Percentiles rank a stretch among this genome's conserved stretches.
Evolutionary conservation across 2,113 vertebrate species (phyloP).

Genomic region (Cyphomyrus plagiostoma): DNA sequence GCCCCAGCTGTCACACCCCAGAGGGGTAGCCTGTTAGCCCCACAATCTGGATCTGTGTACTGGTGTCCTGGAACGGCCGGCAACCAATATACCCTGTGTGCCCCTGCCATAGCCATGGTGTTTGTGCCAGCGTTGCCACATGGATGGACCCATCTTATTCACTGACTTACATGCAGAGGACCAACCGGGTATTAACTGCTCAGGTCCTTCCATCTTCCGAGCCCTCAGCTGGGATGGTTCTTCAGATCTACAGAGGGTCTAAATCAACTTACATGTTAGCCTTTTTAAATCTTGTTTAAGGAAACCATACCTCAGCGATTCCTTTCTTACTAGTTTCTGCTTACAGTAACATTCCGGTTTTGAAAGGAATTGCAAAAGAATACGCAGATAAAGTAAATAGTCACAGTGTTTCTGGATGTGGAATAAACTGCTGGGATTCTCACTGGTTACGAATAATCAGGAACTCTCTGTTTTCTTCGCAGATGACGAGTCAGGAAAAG

Average conservation of each 20-base stretch:
- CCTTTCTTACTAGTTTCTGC: not conserved
- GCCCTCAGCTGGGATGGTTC: not conserved
- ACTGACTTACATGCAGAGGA: not conserved
- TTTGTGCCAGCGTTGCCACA: not conserved
- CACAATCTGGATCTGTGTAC: not conserved
- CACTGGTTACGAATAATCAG: not conserved
- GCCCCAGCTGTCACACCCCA: not conserved
- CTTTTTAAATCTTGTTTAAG: not conserved
- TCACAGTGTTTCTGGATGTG: not conserved
- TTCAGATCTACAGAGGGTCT: not conserved
- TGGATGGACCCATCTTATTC: not conserved
- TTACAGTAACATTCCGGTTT: not conserved
- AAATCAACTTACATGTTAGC: not conserved
- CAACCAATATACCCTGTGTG: not conserved
- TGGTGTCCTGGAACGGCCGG: not conserved
- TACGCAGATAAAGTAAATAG: not conserved
- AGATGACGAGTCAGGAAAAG: conserved; percentile 86
- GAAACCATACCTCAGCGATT: not conserved
- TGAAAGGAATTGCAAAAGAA: not conserved
- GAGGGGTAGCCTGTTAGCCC: not conserved
- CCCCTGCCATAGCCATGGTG: not conserved
- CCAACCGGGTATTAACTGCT: not conserved
- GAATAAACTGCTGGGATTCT: not conserved
- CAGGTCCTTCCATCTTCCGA: not conserved
- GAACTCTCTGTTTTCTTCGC: conserved; percentile 27